Percentiles rank a stretch among this genome's conserved stretches.
phyloP scores from a whole-genome alignment of 2,888 invertebrate genomes.

The Sinhomidia bicolor region DNA sequence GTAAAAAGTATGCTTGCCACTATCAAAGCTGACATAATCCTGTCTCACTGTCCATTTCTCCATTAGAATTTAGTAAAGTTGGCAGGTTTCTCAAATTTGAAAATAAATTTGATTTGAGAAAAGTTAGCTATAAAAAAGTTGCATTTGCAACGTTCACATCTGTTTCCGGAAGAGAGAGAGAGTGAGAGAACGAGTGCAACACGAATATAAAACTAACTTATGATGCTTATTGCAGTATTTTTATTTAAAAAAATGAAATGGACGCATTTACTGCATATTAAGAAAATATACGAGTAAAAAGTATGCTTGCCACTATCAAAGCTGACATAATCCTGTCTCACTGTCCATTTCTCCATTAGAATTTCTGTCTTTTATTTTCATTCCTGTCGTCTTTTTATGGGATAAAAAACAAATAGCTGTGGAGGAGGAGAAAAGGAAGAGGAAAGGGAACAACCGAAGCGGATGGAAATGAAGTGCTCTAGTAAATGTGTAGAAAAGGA shows the following conservation, averaged over 20 bases:
- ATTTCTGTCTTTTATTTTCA: neutral
- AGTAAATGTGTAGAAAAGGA: neutral
- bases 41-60: constrained; percentile 20
- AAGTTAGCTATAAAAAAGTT: neutral
- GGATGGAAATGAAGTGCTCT: constrained; percentile 28
- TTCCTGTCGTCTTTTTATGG: constrained; percentile 15
- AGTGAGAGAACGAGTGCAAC: too few species aligned
- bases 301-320: neutral
- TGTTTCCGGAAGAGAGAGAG: too few species aligned
- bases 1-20: neutral
- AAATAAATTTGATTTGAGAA: neutral
- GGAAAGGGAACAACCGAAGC: constrained; percentile 14
- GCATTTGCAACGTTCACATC: neutral
- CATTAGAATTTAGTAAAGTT: constrained; percentile 9
- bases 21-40: neutral
- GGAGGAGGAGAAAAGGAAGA: neutral
- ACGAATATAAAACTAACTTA: neutral
- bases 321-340: neutral
- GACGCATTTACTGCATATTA: neutral
- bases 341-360: constrained; percentile 33
- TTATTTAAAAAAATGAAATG: neutral
- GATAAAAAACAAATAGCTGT: constrained; percentile 34
- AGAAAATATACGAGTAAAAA: neutral
- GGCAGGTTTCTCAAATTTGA: constrained; percentile 3
- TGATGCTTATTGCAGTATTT: neutral